Conservation (phyloP, 2,888 invertebrate species). For the Hirtodrosophila cameraria region DNA sequence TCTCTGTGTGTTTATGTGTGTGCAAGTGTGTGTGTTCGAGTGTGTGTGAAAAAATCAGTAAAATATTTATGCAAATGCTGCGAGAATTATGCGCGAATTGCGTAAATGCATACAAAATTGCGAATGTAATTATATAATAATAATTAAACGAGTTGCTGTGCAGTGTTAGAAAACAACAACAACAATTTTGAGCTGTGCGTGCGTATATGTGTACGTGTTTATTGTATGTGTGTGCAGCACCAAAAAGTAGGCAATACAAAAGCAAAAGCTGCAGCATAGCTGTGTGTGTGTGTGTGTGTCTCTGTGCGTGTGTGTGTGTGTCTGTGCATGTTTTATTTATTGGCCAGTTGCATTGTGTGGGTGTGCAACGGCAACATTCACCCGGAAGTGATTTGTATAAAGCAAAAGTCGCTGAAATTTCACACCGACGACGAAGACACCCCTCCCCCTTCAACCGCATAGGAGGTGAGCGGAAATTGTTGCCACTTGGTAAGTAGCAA, state of each 20-base stretch:
- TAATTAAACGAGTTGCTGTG: conserved; percentile 27
- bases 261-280: conserved; percentile 16
- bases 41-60: conserved; percentile 35
- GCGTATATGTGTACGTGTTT: not conserved
- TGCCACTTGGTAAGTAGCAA: conserved; percentile 48
- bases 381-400: conserved; percentile 65
- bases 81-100: conserved; percentile 54
- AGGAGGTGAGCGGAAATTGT: conserved; percentile 34
- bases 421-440: conserved; percentile 24
- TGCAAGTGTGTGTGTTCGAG: conserved; percentile 2
- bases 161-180: not conserved
- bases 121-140: conserved; percentile 67
- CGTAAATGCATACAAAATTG: conserved; percentile 41
- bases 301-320: conserved; percentile 12
- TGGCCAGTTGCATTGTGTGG: conserved; percentile 36
- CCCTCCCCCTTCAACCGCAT: not conserved
- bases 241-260: conserved; percentile 32
- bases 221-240: conserved; percentile 6
- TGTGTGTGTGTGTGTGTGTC: conserved; percentile 8
- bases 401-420: conserved; percentile 47
- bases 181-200: conserved; percentile 9
- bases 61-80: conserved; percentile 60
- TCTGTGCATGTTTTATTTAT: conserved; percentile 28
- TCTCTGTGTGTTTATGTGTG: too few species aligned
- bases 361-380: conserved; percentile 54